Base-by-base conservation (phyloP, 1,140 invertebrate species). In the Homalodisca vitripennis region DNA sequence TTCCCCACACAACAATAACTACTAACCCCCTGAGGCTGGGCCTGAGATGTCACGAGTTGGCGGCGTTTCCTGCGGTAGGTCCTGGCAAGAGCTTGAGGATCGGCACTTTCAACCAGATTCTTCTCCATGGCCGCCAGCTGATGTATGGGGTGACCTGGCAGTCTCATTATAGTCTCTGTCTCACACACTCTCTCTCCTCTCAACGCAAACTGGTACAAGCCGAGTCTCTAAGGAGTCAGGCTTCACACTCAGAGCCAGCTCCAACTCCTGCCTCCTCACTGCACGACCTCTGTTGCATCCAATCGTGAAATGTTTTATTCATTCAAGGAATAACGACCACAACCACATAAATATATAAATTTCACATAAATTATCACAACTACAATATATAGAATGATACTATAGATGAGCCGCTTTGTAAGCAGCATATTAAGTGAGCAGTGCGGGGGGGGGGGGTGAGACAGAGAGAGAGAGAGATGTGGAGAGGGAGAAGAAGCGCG, bases 161-260 rank as follows among this genome's bases (percentile, higher is more conserved):
- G 69, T 30, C 13, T 24, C 14, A 13, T 20, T 34, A 60, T 24
- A 20, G 14, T 0, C 29, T 13, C 13, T 22, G n/a, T n/a, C n/a
- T 14, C 47, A 62, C 47, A 26, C 26, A 32, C n/a, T 26, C 41
- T n/a, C 27, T 70, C 66, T 60, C 62, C 66, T 3, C 47, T 60
- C 26, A 73, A 63, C 24, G 70, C 72, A 68, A 73, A 73, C 51
- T 66, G n/a, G 30, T 70, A 67, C n/a, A 73, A n/a, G 53, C 65
- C 67, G 69, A 14, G 72, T 72, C 70, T 69, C 69, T 13, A 47
- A 53, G 66, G 71, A 72, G 51, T 73, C 70, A 17, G 72, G 72
- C 66, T 73, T 73, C 0, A 72, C 71, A 30, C 63, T 66, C 29
- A 68, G 20, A n/a, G 68, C 66, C 29, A 73, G 67, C 41, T 73